These are phyloP conservation scores for Drosophila infuscata DNA, from an alignment of 2,888 invertebrate species.

Conservation along the genomic window DNA sequence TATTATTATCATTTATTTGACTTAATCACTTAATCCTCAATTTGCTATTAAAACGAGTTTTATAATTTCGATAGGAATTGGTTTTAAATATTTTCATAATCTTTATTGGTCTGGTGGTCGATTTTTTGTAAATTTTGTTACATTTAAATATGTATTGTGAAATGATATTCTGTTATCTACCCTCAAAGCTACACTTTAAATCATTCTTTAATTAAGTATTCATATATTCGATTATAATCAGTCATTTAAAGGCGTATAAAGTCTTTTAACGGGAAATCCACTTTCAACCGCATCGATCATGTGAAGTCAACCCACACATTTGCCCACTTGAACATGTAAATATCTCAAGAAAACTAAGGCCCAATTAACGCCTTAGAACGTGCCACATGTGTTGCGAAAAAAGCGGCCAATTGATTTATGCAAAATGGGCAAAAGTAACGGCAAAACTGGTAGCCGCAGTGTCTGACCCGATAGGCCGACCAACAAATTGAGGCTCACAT, in stretches of 20 bases:
- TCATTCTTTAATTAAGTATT: background rate
- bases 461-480: constrained; percentile 30
- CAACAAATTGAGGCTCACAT: constrained; percentile 36
- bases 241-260: background rate
- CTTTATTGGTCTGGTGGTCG: no score
- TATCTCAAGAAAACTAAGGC: constrained; percentile 24
- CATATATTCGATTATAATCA: background rate
- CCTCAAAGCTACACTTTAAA: background rate
- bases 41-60: background rate
- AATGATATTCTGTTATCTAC: background rate
- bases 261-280: constrained; percentile 8
- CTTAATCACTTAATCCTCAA: background rate
- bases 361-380: constrained; percentile 70
- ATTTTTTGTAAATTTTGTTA: no score
- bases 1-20: background rate
- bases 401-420: constrained; percentile 56
- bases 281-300: constrained; percentile 28
- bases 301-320: constrained; percentile 16
- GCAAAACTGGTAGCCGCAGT: constrained; percentile 35
- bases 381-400: constrained; percentile 64
- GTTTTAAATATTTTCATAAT: background rate
- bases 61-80: background rate
- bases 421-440: constrained; percentile 37
- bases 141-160: background rate
- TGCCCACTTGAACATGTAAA: constrained; percentile 18